Evolutionary conservation across 2,888 invertebrate species (phyloP).

Genomic region (Patella pellucida): DNA sequence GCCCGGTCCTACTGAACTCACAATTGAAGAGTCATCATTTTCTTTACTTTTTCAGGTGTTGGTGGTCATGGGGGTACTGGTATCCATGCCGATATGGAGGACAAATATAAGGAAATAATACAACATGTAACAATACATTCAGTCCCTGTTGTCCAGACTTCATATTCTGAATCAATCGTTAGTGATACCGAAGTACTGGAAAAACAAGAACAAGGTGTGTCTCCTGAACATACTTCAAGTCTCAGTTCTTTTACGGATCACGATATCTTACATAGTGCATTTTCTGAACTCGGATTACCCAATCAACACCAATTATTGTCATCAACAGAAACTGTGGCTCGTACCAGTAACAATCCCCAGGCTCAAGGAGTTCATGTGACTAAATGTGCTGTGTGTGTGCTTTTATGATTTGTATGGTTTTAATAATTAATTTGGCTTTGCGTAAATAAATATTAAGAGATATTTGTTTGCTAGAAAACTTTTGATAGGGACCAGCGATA

Average conservation of each 20-base stretch:
- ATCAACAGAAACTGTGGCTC: not conserved
- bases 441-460: no score
- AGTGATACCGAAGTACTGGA: conserved; percentile 32
- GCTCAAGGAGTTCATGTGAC: conserved; percentile 58
- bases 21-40: no score
- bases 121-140: conserved; percentile 61
- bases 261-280: conserved; percentile 14
- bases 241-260: conserved; percentile 34
- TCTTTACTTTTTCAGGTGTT: conserved; percentile 51
- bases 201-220: conserved; percentile 26
- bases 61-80: conserved; percentile 71
- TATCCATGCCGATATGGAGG: conserved; percentile 66
- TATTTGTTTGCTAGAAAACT: no score
- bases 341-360: conserved; percentile 5
- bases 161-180: conserved; percentile 43
- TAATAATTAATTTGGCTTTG: no score
- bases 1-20: no score
- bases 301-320: not conserved
- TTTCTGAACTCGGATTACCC: conserved; percentile 4
- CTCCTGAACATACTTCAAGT: conserved; percentile 28
- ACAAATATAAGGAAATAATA: conserved; percentile 66
- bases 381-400: conserved; percentile 60
- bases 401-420: conserved; percentile 20
- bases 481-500: no score
- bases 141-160: conserved; percentile 47